Percentiles rank a stretch among this genome's conserved stretches.
These are phyloP conservation scores for Globodera rostochiensis DNA, from an alignment of 1,140 invertebrate species.

Conservation along the genomic window DNA sequence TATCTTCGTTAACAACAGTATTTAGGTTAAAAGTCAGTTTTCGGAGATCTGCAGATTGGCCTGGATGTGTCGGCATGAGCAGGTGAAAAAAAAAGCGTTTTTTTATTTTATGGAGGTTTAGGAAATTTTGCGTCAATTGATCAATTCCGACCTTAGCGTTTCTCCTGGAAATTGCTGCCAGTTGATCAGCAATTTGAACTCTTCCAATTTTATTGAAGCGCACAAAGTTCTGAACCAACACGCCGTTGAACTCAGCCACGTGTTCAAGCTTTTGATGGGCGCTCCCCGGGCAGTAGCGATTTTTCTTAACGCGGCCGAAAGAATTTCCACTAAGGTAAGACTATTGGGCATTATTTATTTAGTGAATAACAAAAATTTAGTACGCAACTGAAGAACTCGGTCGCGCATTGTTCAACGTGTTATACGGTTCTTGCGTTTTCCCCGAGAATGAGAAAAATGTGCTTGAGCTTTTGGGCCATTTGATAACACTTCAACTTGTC, in stretches of 20 bases:
- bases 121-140: slow-evolving; percentile 78
- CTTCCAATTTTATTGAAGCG: slow-evolving; percentile 81
- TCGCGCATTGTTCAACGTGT: slow-evolving; percentile 77
- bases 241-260: slow-evolving; percentile 46
- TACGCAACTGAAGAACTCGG: slow-evolving; percentile 71
- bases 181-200: slow-evolving; percentile 77
- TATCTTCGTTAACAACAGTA: neutral
- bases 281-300: slow-evolving; percentile 56
- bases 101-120: slow-evolving; percentile 23
- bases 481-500: slow-evolving; percentile 82
- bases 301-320: slow-evolving; percentile 51
- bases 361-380: slow-evolving; percentile 26
- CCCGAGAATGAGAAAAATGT: slow-evolving; percentile 81
- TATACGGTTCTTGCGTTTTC: slow-evolving; percentile 81
- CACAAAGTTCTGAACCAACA: slow-evolving; percentile 80
- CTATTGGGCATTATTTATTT: slow-evolving; percentile 8
- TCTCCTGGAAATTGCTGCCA: slow-evolving; percentile 77
- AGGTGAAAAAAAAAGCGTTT: slow-evolving; percentile 23
- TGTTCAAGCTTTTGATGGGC: slow-evolving; percentile 39
- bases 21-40: slow-evolving; percentile 33
- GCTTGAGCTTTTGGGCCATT: slow-evolving; percentile 77
- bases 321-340: slow-evolving; percentile 3
- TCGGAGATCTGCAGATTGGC: slow-evolving; percentile 36
- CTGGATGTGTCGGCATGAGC: slow-evolving; percentile 50
- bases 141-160: slow-evolving; percentile 76